Evolutionary conservation across 1,140 invertebrate genomes (phyloP).

Genomic region (Drosophila simulans): DNA sequence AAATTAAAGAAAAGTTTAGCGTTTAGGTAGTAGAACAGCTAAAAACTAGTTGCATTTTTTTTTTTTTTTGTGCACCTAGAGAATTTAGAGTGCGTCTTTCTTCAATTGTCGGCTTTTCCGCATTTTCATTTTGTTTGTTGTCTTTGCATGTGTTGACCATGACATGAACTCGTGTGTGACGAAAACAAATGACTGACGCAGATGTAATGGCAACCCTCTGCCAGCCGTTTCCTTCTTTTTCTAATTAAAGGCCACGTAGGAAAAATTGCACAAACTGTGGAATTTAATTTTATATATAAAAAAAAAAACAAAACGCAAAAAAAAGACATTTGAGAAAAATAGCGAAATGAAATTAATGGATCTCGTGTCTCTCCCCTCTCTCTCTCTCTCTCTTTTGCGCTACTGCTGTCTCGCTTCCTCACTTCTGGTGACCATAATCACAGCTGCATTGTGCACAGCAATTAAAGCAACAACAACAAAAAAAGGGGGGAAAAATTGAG

Average conservation of each 20-base stretch:
- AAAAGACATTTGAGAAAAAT: background rate
- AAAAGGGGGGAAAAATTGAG: background rate
- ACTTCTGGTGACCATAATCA: slow-evolving; percentile 59
- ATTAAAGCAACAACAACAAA: slow-evolving; percentile 32
- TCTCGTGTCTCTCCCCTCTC: background rate
- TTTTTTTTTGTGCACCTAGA: background rate
- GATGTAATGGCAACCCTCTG: slow-evolving; percentile 8
- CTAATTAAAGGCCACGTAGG: slow-evolving; percentile 53
- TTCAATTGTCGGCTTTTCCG: slow-evolving; percentile 1
- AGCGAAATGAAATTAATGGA: slow-evolving; percentile 56
- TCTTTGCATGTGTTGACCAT: slow-evolving; percentile 52
- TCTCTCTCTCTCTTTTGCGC: background rate
- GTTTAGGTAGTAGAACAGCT: background rate
- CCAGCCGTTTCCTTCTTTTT: background rate
- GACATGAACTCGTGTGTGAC: slow-evolving; percentile 45
- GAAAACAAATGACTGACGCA: slow-evolving; percentile 48
- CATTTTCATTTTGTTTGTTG: slow-evolving; percentile 13
- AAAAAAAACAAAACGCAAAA: slow-evolving; percentile 3
- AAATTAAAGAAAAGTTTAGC: too few species aligned
- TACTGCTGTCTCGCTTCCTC: slow-evolving; percentile 2
- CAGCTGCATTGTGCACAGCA: slow-evolving; percentile 64
- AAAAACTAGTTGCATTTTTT: background rate
- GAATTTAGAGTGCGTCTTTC: background rate
- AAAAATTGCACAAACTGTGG: slow-evolving; percentile 9
- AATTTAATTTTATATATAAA: slow-evolving; percentile 49